These are phyloP conservation scores for Zoanthus solanderi DNA, from an alignment of 92 coral and sea anemone genomes.

Conservation along the genomic window DNA sequence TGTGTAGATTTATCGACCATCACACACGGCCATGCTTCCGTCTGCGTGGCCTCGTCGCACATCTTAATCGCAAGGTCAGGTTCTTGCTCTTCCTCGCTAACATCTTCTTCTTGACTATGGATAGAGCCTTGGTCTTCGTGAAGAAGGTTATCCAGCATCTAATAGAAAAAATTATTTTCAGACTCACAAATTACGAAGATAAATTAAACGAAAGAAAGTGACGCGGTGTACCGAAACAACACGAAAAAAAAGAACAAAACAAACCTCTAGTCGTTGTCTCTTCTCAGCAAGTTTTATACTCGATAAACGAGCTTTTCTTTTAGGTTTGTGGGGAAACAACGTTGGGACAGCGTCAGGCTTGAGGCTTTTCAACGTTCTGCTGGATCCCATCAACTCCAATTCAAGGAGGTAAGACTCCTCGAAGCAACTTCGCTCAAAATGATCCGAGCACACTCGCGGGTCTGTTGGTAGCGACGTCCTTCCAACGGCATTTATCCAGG, in stretches of 20 bases:
- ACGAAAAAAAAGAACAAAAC: background rate
- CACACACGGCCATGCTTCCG: background rate
- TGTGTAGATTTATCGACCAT: background rate
- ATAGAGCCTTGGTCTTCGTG: background rate
- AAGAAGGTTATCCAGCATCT: background rate
- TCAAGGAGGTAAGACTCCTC: background rate
- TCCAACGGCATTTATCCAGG: background rate
- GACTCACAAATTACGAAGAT: background rate
- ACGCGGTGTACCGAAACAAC: background rate
- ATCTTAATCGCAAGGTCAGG: background rate
- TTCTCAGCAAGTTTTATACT: background rate
- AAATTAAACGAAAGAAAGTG: too few relatives aligned
- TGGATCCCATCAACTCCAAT: background rate
- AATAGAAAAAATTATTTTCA: background rate
- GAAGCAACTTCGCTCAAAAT: background rate
- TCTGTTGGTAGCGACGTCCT: background rate
- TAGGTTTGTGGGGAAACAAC: background rate
- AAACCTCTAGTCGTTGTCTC: background rate
- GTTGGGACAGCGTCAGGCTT: background rate
- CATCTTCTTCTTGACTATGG: background rate
- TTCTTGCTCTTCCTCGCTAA: background rate
- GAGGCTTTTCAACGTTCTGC: background rate
- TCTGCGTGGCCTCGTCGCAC: conserved; percentile 6
- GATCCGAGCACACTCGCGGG: background rate
- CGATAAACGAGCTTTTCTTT: background rate